Evolutionary conservation across 2,888 invertebrate species (phyloP), one percentile per base, ranked within the genome.

Genomic region (Zeuzera pyrina): DNA sequence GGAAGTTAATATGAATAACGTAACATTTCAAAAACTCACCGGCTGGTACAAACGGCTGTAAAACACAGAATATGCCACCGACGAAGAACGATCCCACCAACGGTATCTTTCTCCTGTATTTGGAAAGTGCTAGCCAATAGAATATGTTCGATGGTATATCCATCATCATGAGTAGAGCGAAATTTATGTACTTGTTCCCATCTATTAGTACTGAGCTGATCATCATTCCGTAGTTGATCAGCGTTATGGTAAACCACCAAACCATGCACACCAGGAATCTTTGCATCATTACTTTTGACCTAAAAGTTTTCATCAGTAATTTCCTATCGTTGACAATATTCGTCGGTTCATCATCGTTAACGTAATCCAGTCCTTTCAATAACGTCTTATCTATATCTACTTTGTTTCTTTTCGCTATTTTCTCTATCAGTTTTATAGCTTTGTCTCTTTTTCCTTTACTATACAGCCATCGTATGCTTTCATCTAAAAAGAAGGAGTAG

Each of bases 191-290:
- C 43, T 79, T 81, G 49, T 81, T 76, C 3, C 83, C 81, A 7
- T 64, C 77, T 33, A 81, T 70, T 40, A 76, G 62, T 31, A 81
- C 81, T 0, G 79, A 64, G 47, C 79, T 70, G 52, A 81, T 73
- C 79, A 81, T 79, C 83, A 81, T 81, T 2, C 81, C 83, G 43
- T 79, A 83, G 60, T 83, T 81, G 38, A 83, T 79, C 16, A 83
- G 49, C 11, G 79, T 81, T 33, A 74, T 74, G 2, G 81, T 81
- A 40, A 81, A 66, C 81, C 83, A 83, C 79, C 79, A 83, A 35
- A 76, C 76, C 57, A 68, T 45, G 45, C 83, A 81, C 4, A 81
- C 65, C 3, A 73, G 38, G 44, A 83, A 79, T 38, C 81, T 57
- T 29, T 69, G 64, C 64, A 83, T 57, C 78, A 83, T 76, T 13